Base-by-base conservation (phyloP, 2,113 vertebrate species). In the Siniperca knerii region DNA sequence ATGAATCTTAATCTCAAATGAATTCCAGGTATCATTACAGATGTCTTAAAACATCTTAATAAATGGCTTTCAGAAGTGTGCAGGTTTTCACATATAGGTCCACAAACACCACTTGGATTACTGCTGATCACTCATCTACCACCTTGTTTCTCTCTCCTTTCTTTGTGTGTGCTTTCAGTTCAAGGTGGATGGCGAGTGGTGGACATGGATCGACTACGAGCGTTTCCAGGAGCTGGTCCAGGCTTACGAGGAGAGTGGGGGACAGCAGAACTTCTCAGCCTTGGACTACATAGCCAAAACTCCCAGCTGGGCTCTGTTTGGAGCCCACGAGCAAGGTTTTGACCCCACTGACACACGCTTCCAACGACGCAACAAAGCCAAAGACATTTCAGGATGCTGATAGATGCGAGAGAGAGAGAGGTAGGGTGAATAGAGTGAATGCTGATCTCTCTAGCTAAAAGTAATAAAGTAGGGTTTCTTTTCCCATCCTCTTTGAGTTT, bases 201-300 rank as follows among this genome's bases (percentile, higher is more conserved):
- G 95, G 95, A 99, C 98, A 0, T 99, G 98, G 98, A 99, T 99
- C 0, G 84, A 99, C 94, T 99, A 97, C 1, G 87, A 93, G 33
- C 94, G 96, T 7, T 99, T 99, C 93, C 98, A 98, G 90, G 94
- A 97, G 72, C 96, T 99, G 64, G 86, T 95, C 57, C 89, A 48
- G 77, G 91, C 85, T 4, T 92, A 96, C 0, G 93, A 97, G 58
- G 91, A 85, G 4, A 98, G 96, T 0, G 83, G 92, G 0, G 96
- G 96, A 1, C 71, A 82, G 64, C 81, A 62, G 83, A 92, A 83
- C 12, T 99, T 99, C 95, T 94, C 97, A 0, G 93, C 97, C 0
- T n/a, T 94, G 3, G 97, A 99, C 84, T 99, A 99, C 64, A 50
- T 92, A 6, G 96, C 97, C 71, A 96, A 79, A 87, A 99, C 97